A percentile compares a stretch with the other conserved stretches of the same genome.
phyloP scores from a whole-genome alignment of 2,113 vertebrate genomes.

The Chionomys nivalis region DNA sequence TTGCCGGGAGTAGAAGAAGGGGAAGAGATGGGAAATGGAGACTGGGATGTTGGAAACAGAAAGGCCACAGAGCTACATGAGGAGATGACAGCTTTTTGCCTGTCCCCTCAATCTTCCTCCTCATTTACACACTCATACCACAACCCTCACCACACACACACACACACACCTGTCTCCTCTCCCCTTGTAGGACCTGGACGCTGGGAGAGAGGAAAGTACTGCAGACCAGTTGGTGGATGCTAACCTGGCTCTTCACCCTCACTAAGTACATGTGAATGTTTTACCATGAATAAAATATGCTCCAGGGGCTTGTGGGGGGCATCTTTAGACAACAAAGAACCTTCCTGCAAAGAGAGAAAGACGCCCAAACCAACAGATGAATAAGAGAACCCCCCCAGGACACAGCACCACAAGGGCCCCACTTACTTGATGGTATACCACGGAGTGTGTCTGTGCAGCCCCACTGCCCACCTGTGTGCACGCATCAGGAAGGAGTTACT shows the following conservation, averaged over 20 bases:
- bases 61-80: background rate
- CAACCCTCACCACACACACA: too few relatives aligned
- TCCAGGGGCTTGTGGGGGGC: background rate
- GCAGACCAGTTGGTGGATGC: background rate
- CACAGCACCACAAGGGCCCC: background rate
- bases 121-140: too few relatives aligned
- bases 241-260: background rate
- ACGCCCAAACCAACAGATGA: background rate
- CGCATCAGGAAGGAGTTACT: background rate
- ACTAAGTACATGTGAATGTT: background rate
- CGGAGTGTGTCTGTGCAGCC: background rate
- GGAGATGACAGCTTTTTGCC: fast-evolving
- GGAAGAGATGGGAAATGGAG: background rate
- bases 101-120: too few relatives aligned
- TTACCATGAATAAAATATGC: background rate
- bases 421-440: fast-evolving
- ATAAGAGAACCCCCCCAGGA: background rate
- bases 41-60: background rate
- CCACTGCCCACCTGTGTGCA: background rate
- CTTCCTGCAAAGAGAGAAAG: background rate
- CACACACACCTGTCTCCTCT: background rate
- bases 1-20: background rate
- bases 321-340: background rate
- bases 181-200: background rate
- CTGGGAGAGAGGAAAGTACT: background rate